phyloP scores from a whole-genome alignment of 2,888 invertebrate species.

The Andrena bucephala region DNA sequence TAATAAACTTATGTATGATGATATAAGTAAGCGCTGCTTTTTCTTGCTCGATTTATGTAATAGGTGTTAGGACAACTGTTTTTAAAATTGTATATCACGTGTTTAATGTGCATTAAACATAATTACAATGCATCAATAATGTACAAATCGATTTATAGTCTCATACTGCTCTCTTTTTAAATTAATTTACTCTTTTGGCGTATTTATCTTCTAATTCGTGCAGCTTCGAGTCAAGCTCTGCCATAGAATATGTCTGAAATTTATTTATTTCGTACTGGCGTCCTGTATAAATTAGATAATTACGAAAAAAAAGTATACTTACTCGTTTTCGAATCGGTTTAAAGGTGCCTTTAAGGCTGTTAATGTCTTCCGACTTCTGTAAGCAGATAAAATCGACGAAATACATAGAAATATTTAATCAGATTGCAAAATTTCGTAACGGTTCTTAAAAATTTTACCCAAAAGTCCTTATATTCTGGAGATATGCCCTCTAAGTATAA shows the following conservation, averaged over 20 bases:
- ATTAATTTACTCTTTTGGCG: constrained; percentile 74
- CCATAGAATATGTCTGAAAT: constrained; percentile 80
- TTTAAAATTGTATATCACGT: background rate
- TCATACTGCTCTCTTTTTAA: background rate
- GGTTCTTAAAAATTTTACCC: constrained; percentile 85
- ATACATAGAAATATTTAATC: background rate
- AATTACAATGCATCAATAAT: constrained; percentile 2
- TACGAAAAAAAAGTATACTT: constrained; percentile 46
- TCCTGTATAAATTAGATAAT: background rate
- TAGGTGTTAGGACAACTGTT: background rate
- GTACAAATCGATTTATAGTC: background rate
- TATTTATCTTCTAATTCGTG: constrained; percentile 79
- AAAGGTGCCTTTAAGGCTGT: constrained; percentile 51
- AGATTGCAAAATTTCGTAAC: constrained; percentile 1
- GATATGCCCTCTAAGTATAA: constrained; percentile 91
- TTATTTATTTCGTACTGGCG: constrained; percentile 34
- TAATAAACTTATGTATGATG: background rate
- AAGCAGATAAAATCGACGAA: constrained; percentile 20
- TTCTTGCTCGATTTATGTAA: background rate
- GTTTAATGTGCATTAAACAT: constrained; percentile 12
- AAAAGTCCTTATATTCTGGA: constrained; percentile 92
- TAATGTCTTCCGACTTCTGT: constrained; percentile 63
- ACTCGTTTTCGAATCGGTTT: constrained; percentile 78
- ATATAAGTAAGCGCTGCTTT: background rate
- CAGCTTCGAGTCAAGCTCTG: constrained; percentile 79